Conservation (phyloP, 1,140 invertebrate genomes). For the Scaptomyza montana region DNA sequence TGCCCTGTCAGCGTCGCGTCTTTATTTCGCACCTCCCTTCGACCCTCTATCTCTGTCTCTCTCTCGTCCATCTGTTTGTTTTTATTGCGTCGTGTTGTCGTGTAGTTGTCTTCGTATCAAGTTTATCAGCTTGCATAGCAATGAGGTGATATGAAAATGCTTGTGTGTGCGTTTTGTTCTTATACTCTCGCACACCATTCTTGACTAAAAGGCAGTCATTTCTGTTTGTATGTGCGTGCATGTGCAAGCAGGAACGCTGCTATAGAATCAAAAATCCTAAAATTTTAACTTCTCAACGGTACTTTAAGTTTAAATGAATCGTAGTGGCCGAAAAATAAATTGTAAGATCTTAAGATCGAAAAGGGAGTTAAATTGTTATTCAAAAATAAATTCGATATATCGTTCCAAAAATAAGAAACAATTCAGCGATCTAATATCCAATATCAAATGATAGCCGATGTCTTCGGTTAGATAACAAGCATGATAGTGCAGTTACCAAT, state of each 20-base stretch:
- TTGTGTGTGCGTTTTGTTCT: conserved; percentile 23
- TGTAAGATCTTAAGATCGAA: too few species aligned
- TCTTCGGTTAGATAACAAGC: too few species aligned
- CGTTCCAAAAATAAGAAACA: too few species aligned
- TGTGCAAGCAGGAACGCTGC: conserved; percentile 6
- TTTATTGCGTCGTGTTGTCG: conserved; percentile 71
- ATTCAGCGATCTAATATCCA: too few species aligned
- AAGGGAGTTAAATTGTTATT: too few species aligned
- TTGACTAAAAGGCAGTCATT: conserved; percentile 23
- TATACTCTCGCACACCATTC: conserved; percentile 2
- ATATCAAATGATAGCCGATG: too few species aligned
- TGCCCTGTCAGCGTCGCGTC: conserved; percentile 36
- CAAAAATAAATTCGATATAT: too few species aligned
- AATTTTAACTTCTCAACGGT: background rate
- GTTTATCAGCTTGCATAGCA: conserved; percentile 69
- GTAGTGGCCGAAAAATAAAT: too few species aligned
- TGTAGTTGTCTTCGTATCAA: conserved; percentile 59
- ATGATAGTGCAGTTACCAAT: too few species aligned
- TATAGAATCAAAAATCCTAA: background rate
- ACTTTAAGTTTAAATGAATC: too few species aligned
- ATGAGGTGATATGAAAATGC: conserved; percentile 62
- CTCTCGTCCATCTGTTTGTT: conserved; percentile 52
- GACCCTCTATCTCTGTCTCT: conserved; percentile 12
- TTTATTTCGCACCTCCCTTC: conserved; percentile 1
- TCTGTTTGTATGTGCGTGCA: background rate